A percentile compares a stretch with the other conserved stretches of the same genome.
These are phyloP conservation scores for Brienomyrus longianalis DNA, from an alignment of 2,113 vertebrate species.

Conservation along the genomic window DNA sequence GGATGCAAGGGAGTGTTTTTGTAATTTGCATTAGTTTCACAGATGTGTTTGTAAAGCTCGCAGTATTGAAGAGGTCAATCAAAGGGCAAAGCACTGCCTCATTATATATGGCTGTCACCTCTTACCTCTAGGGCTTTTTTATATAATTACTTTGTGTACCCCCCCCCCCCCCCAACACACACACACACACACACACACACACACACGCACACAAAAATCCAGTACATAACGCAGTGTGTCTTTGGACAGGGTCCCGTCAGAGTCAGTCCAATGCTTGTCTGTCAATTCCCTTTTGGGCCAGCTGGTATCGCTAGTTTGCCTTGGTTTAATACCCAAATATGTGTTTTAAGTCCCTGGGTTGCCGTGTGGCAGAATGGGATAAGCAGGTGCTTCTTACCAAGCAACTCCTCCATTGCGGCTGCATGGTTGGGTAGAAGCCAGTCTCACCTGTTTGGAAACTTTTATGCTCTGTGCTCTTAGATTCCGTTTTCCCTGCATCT, in stretches of 20 bases:
- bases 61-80: neutral
- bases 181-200: too few relatives aligned
- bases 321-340: neutral
- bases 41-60: neutral
- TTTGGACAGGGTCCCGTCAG: neutral
- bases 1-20: neutral
- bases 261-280: neutral
- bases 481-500: neutral
- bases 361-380: neutral
- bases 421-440: neutral
- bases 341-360: neutral
- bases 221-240: neutral
- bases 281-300: neutral
- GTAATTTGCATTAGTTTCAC: neutral
- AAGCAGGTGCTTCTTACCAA: neutral
- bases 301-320: neutral
- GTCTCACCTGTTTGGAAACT: neutral
- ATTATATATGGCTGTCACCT: neutral
- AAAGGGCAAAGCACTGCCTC: neutral
- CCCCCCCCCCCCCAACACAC: neutral
- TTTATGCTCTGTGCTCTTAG: neutral
- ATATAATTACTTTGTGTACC: neutral
- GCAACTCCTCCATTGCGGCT: neutral
- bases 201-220: neutral
- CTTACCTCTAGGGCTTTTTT: neutral